Percentiles rank a stretch among this genome's conserved stretches.
phyloP scores from a whole-genome alignment of 2,888 invertebrate genomes.

The Dasysyrphus albostriatus region DNA sequence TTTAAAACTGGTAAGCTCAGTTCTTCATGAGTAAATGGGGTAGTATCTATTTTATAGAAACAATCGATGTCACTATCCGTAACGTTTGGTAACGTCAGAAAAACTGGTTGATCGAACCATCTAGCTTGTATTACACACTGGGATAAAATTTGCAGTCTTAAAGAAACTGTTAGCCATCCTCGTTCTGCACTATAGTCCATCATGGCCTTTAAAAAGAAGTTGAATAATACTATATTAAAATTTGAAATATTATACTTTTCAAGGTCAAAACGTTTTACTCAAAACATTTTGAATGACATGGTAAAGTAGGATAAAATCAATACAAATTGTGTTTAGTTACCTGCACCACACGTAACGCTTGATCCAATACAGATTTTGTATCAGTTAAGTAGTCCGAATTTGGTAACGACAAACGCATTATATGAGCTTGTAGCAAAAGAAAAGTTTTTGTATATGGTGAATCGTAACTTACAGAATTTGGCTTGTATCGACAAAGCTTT shows the following conservation, averaged over 20 bases:
- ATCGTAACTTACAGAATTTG: conserved; percentile 91
- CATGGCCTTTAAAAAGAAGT: conserved; percentile 90
- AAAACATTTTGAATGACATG: neutral
- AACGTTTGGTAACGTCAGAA: conserved; percentile 91
- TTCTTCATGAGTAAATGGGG: conserved; percentile 79
- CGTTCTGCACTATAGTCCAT: conserved; percentile 96
- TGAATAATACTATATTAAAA: neutral
- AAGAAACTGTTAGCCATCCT: conserved; percentile 93
- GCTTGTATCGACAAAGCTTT: conserved; percentile 89
- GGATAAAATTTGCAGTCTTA: conserved; percentile 91
- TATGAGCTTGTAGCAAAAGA: conserved; percentile 96
- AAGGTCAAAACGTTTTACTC: neutral
- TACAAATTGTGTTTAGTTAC: conserved; percentile 84
- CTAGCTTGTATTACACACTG: conserved; percentile 96
- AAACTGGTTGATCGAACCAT: conserved; percentile 91
- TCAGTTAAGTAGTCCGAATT: conserved; percentile 98
- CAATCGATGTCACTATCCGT: conserved; percentile 87
- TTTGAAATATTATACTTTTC: neutral
- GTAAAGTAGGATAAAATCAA: neutral
- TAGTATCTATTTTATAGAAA: conserved; percentile 84
- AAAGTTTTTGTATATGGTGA: conserved; percentile 97
- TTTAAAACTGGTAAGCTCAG: conserved; percentile 81
- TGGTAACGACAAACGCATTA: conserved; percentile 92
- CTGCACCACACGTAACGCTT: conserved; percentile 96
- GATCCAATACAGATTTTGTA: conserved; percentile 98